These are phyloP conservation scores for Scytalopus superciliaris DNA, from an alignment of 2,113 vertebrate species.

Conservation along the genomic window DNA sequence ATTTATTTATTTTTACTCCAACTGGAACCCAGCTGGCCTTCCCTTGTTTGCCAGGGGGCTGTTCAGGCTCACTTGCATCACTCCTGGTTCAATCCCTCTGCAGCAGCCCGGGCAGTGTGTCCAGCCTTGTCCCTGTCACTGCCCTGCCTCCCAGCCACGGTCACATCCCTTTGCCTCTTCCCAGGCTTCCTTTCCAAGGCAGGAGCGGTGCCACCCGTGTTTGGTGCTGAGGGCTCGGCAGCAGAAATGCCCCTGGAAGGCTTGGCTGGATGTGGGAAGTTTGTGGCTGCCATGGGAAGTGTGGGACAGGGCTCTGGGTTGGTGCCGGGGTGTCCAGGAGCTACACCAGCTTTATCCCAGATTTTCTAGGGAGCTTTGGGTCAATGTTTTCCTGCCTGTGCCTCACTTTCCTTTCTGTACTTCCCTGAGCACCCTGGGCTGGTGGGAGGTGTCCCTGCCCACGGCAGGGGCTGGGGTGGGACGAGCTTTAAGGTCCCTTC, in stretches of 20 bases:
- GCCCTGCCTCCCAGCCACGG: neutral
- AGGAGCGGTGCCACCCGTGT: fast-evolving
- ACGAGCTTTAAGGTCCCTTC: neutral
- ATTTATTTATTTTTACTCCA: neutral
- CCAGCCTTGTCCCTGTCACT: neutral
- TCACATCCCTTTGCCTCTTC: neutral
- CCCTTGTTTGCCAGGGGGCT: neutral
- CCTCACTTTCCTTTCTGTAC: neutral
- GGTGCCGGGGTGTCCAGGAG: fast-evolving
- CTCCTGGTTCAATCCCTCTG: neutral
- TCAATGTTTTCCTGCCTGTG: neutral
- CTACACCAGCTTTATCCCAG: neutral
- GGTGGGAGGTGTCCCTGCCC: neutral
- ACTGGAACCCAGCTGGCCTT: neutral
- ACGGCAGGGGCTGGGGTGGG: neutral
- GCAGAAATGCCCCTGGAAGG: neutral
- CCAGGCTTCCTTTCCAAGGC: fast-evolving
- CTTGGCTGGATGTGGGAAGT: neutral
- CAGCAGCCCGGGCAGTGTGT: neutral
- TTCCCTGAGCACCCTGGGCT: neutral
- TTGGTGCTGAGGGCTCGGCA: neutral
- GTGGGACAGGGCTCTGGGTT: neutral
- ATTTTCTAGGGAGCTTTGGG: neutral
- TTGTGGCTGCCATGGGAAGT: fast-evolving
- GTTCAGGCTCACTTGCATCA: neutral